Evolutionary conservation across 2,888 invertebrate species (phyloP).

Genomic region (Strigamia crassipes): DNA sequence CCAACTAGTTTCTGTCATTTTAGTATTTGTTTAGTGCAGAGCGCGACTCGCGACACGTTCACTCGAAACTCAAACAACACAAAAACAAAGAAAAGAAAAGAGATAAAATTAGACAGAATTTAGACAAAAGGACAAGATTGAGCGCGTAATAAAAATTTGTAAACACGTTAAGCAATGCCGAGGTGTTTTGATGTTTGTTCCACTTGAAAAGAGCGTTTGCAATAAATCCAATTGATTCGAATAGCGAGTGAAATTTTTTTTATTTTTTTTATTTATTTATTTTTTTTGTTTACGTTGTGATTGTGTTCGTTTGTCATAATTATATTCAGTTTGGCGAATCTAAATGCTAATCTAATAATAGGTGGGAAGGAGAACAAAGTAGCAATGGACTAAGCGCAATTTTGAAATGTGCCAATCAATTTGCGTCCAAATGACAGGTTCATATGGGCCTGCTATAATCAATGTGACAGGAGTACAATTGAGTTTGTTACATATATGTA

Average conservation of each 20-base stretch:
- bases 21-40: too few relatives aligned
- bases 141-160: too few relatives aligned
- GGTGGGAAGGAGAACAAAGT: constrained; percentile 26
- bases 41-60: too few relatives aligned
- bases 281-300: not conserved
- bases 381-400: constrained; percentile 10
- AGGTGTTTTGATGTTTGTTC: constrained; percentile 2
- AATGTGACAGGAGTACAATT: constrained; percentile 37
- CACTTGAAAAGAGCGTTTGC: not conserved
- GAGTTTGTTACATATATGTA: constrained; percentile 5
- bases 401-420: constrained; percentile 37
- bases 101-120: too few relatives aligned
- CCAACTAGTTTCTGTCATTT: not conserved
- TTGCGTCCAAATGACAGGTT: constrained; percentile 30
- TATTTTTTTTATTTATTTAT: not conserved
- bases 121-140: too few relatives aligned
- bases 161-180: too few relatives aligned
- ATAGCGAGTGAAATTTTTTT: not conserved
- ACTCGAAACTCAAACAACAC: too few relatives aligned
- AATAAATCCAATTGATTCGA: not conserved
- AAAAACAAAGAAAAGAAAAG: too few relatives aligned
- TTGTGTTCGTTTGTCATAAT: constrained; percentile 23
- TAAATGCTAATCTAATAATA: constrained; percentile 28
- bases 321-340: constrained; percentile 31
- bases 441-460: constrained; percentile 10